These are phyloP conservation scores for Channa maculata DNA, from an alignment of 2,113 vertebrate genomes.

Conservation along the genomic window DNA sequence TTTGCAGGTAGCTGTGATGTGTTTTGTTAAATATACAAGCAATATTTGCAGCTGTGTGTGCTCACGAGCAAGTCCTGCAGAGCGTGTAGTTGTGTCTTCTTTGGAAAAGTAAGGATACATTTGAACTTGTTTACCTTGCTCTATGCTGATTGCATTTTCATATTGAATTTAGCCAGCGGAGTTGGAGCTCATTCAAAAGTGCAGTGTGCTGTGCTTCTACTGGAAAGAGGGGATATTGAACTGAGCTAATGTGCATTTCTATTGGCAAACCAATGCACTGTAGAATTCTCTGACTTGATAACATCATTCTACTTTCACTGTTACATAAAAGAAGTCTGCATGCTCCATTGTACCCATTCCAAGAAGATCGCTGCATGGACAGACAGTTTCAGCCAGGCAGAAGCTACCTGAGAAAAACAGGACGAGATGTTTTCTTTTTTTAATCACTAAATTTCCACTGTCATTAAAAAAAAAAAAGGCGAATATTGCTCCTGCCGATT, in stretches of 20 bases:
- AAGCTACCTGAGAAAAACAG: conserved; percentile 7
- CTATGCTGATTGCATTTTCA: conserved; percentile 68
- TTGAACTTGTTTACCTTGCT: conserved; percentile 64
- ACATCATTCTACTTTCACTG: conserved; percentile 60
- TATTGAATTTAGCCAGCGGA: conserved; percentile 74
- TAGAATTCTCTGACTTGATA: conserved; percentile 65
- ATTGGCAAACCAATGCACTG: conserved; percentile 54
- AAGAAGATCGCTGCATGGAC: conserved; percentile 8
- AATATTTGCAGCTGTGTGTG: conserved; percentile 38
- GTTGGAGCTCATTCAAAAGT: conserved; percentile 69
- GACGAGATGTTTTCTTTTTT: conserved; percentile 22
- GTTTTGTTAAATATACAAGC: conserved; percentile 49
- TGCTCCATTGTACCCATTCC: conserved; percentile 42
- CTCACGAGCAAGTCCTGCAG: conserved; percentile 18
- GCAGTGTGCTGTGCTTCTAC: conserved; percentile 45
- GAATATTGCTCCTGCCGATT: conserved; percentile 13
- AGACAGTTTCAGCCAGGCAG: conserved; percentile 27
- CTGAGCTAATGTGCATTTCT: conserved; percentile 62
- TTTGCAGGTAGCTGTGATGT: conserved; percentile 33
- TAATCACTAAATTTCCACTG: conserved; percentile 2
- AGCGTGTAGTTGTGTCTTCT: conserved; percentile 39
- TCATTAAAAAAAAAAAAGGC: conserved; percentile 7
- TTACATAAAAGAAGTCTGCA: conserved; percentile 49
- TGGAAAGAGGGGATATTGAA: conserved; percentile 60
- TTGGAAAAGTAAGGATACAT: conserved; percentile 44